A percentile compares a stretch with the other conserved stretches of the same genome.
Conservation (phyloP, 2,888 invertebrate species). For the Lochmaea capreae region DNA sequence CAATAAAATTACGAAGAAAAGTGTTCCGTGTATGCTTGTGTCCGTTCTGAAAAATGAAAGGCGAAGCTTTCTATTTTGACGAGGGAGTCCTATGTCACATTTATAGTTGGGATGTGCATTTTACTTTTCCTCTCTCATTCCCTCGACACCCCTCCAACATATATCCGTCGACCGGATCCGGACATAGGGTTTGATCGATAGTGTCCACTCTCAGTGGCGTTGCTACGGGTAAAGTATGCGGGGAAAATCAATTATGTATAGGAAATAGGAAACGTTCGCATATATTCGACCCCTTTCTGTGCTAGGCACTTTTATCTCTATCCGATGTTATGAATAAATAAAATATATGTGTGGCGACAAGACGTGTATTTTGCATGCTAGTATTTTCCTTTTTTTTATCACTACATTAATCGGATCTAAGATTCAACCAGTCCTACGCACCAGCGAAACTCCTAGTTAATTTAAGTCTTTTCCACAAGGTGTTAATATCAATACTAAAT, state of each 20-base stretch:
- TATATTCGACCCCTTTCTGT: slow-evolving; percentile 39
- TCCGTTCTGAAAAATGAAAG: slow-evolving; percentile 33
- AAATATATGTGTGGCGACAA: not conserved
- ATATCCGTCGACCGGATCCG: slow-evolving; percentile 53
- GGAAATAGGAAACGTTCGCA: slow-evolving; percentile 48
- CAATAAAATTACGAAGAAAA: slow-evolving; percentile 7
- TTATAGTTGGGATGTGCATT: slow-evolving; percentile 41
- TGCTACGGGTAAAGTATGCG: slow-evolving; percentile 7
- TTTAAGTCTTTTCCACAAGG: no score
- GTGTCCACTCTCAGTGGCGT: slow-evolving; percentile 57
- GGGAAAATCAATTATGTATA: slow-evolving; percentile 45
- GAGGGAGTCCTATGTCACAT: slow-evolving; percentile 36
- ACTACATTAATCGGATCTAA: no score
- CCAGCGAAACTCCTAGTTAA: no score
- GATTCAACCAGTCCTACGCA: no score
- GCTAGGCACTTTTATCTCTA: slow-evolving; percentile 49
- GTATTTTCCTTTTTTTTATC: no score
- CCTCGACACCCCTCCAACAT: slow-evolving; percentile 47
- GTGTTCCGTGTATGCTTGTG: slow-evolving; percentile 8
- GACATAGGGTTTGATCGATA: slow-evolving; percentile 65
- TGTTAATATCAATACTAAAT: no score
- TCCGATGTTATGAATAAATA: slow-evolving; percentile 35
- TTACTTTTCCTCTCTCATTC: slow-evolving; percentile 33
- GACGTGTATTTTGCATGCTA: not conserved
- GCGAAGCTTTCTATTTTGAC: slow-evolving; percentile 34